These are phyloP conservation scores for Psephotus haematonotus DNA, from an alignment of 2,113 vertebrate species.

Conservation along the genomic window DNA sequence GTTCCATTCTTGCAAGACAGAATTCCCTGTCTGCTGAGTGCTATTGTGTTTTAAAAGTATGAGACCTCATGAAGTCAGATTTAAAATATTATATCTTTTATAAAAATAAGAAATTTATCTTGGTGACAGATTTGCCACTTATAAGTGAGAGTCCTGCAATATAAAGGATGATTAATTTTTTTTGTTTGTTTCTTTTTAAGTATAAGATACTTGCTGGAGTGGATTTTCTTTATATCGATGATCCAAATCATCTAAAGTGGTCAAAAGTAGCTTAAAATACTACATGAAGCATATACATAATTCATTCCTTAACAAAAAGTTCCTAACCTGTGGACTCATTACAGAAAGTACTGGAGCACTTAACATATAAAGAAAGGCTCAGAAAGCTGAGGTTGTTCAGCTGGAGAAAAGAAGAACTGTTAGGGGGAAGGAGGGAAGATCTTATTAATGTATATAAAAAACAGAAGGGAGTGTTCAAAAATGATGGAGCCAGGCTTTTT, in stretches of 20 bases:
- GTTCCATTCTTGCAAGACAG: not conserved
- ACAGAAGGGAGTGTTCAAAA: not conserved
- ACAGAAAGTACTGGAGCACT: not conserved
- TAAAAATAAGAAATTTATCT: not conserved
- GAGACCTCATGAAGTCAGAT: not conserved
- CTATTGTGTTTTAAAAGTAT: not conserved
- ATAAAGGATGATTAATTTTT: not conserved
- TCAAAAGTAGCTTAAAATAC: not conserved
- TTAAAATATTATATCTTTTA: not conserved
- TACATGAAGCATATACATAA: not conserved
- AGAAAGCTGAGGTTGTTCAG: not conserved
- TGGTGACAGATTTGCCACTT: not conserved
- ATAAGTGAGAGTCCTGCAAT: not conserved
- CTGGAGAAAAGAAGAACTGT: not conserved
- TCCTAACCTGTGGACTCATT: not conserved
- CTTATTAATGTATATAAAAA: not conserved
- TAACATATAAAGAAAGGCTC: not conserved
- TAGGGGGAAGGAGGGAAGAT: not conserved
- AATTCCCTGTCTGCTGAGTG: not conserved
- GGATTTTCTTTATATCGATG: not conserved
- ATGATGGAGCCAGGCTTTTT: not conserved
- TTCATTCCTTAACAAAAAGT: not conserved
- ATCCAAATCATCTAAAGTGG: not conserved
- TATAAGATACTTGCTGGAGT: not conserved
- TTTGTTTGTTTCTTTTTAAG: not conserved